Base-by-base conservation (phyloP, 2,113 vertebrate genomes). In the Scomber japonicus region DNA sequence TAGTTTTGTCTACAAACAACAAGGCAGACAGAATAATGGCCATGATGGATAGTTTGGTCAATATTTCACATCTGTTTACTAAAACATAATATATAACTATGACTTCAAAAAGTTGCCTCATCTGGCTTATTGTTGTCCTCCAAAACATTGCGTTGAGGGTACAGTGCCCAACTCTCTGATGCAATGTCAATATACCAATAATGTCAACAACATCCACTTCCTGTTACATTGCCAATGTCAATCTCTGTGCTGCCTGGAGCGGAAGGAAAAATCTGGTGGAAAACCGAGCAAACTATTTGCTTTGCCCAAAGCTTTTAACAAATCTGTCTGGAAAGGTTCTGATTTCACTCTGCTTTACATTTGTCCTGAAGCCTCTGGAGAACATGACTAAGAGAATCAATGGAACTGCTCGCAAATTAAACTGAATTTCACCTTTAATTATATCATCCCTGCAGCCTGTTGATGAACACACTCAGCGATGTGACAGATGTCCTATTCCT, bases 141-240 rank as follows among this genome's bases (percentile, higher is more conserved):
- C 12, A 78, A 27, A 80, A 74, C 46, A 17, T 30, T 67, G 71
- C 48, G 54, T 21, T 3, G 60, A 49, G 35, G n/a, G 44, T 45
- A 16, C 44, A 75, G 24, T n/a, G 40, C 48, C 72, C 54, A 45
- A 27, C 72, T 74, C 1, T 78, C 48, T 48, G 24, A 15, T 74
- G 56, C 69, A 84, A 17, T 54, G 74, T 86, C 85, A 86, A 84
- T 78, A 84, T 5, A 16, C 12, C 72, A 45, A 84, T 87, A 85
- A 55, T 57, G 77, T 83, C 71, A 81, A 84, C 67, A 80, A 61
- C 19, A 30, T 77, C 66, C 67, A 67, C 61, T 66, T 75, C 68
- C 69, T 73, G 51, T 68, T 70, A 45, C 51, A 48, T 45, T 24
- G 66, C 81, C 75, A 87, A 45, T 65, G 67, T 81, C 73, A 77